phyloP scores from a whole-genome alignment of 2,888 invertebrate genomes.

The Euspilapteryx auroguttella region DNA sequence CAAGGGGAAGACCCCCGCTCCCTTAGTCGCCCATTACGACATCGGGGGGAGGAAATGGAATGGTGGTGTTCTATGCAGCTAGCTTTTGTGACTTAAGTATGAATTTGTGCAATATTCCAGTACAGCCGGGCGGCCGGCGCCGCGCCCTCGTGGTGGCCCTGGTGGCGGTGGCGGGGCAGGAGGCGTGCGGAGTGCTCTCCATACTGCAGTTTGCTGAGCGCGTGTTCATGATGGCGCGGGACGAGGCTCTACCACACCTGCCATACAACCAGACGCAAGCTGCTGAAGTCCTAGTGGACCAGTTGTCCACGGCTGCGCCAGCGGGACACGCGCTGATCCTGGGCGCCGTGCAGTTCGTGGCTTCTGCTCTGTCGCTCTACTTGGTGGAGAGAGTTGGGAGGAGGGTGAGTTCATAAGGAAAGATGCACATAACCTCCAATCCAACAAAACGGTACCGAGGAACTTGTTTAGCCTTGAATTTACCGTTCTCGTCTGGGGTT shows the following conservation, averaged over 20 bases:
- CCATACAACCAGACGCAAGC: neutral
- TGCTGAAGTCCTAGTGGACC: neutral
- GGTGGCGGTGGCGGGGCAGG: slow-evolving; percentile 30
- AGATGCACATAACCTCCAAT: too few relatives aligned
- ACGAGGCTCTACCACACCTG: slow-evolving; percentile 4
- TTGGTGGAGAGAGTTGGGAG: slow-evolving; percentile 30
- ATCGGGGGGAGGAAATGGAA: too few relatives aligned
- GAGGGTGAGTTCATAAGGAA: too few relatives aligned
- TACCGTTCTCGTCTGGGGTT: too few relatives aligned
- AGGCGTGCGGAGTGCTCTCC: slow-evolving; percentile 31
- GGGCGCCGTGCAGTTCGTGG: slow-evolving; percentile 22
- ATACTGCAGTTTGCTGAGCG: slow-evolving; percentile 39
- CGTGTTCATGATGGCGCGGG: slow-evolving; percentile 23
- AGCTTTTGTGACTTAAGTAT: neutral
- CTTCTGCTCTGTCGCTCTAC: slow-evolving; percentile 21
- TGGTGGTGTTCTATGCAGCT: neutral
- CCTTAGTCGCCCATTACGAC: too few relatives aligned
- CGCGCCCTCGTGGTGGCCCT: slow-evolving; percentile 22
- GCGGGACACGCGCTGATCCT: slow-evolving; percentile 22
- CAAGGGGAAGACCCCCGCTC: too few relatives aligned
- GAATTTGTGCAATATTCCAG: too few relatives aligned
- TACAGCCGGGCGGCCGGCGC: slow-evolving; percentile 18
- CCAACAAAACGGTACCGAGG: too few relatives aligned
- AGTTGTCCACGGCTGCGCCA: slow-evolving; percentile 12
- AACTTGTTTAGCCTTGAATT: too few relatives aligned